phyloP scores from a whole-genome alignment of 2,113 vertebrate species.

The Isichthys henryi region DNA sequence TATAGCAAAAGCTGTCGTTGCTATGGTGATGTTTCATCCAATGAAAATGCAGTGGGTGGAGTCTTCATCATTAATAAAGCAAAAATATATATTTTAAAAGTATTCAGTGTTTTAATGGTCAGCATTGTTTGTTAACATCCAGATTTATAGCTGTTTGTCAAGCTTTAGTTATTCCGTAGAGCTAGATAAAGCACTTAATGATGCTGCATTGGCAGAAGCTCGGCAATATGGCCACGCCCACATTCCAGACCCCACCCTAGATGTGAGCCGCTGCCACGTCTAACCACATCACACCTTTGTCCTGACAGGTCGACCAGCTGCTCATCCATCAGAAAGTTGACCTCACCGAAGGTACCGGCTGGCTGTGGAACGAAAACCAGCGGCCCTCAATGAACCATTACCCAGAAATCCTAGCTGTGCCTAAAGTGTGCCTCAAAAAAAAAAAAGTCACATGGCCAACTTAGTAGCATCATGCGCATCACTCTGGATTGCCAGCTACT shows the following conservation, averaged over 20 bases:
- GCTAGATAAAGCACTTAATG: background rate
- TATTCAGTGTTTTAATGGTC: background rate
- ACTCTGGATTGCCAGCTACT: background rate
- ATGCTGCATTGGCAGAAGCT: background rate
- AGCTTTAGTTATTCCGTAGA: background rate
- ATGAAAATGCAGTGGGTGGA: background rate
- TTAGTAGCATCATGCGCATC: background rate
- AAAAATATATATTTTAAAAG: background rate
- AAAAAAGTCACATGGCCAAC: background rate
- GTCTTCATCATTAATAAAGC: background rate
- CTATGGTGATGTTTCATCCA: background rate
- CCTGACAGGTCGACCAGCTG: slow-evolving; percentile 67
- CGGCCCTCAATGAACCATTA: background rate
- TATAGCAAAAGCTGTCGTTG: background rate
- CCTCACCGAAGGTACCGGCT: slow-evolving; percentile 69
- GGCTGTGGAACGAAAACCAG: background rate
- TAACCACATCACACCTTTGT: background rate
- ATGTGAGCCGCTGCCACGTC: background rate
- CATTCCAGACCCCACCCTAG: background rate
- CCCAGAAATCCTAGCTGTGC: background rate
- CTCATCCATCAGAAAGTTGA: slow-evolving; percentile 79
- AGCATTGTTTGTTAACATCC: background rate
- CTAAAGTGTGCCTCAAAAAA: background rate
- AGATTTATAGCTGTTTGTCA: background rate
- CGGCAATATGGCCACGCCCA: too few relatives aligned